Evolutionary conservation across 2,888 invertebrate species (phyloP), one percentile per base, ranked within the genome.

Genomic region (Amphiduros pacificus): DNA sequence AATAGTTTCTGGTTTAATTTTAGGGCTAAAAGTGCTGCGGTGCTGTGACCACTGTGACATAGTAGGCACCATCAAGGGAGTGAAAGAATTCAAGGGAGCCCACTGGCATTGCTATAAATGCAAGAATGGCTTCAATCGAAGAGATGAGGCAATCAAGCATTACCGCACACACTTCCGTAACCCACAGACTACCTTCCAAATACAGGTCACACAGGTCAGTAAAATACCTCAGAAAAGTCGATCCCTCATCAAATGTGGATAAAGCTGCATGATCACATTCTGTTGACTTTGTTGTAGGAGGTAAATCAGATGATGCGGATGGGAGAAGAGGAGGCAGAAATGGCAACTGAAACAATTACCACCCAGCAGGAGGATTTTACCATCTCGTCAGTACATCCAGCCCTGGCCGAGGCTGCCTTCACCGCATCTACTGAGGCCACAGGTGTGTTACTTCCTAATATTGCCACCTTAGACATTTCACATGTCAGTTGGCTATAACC

Each of bases 41-140:
- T 82, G 82, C 53, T 80, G 81, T 74, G 79, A 80, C 62, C 74
- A 76, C 58, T 82, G 82, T 69, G 80, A 81, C 61, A 80, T 82
- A 52, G 77, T 81, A n/a, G 82, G 82, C 31, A 75, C 81, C 14
- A 82, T 82, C 59, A 82, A 82, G 66, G 80, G 79, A 55, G 77
- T 77, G 68, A 82, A 82, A 68, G 77, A 78, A 57, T 81, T 82
- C 68, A 81, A 80, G 64, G 78, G 82, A 57, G 79, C 81, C 48
- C 82, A 82, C 71, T 82, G 82, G 82, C 82, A 82, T 60, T 82
- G 82, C 63, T 82, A 80, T 65, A 74, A 76, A 27, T 82, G 82
- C 66, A 68, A 75, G 11, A 82, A 82, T 72, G 82, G 82, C 2
- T 82, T 82, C 70, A 80, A 79, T 64, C 66, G 82, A 44, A 62